Evolutionary conservation across 1,140 invertebrate species (phyloP), one percentile per base, ranked within the genome.

Genomic region (Panulirus ornatus): DNA sequence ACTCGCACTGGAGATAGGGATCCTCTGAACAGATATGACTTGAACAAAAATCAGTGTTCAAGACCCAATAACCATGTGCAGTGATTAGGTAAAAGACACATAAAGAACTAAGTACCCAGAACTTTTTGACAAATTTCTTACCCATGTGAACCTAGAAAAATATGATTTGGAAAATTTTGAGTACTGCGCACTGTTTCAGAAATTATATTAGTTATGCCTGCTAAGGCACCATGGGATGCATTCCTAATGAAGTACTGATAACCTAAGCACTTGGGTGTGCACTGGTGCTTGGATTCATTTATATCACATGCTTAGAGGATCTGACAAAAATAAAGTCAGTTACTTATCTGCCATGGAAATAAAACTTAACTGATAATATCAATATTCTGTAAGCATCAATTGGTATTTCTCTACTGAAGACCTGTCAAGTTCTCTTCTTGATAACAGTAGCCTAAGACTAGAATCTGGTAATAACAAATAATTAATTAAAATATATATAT

Each of bases 391-490:
- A 66, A 0, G n/a, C 22, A 22, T 66, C 22, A 75, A 40, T 22
- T 75, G 30, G 40, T 40, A 75, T 40, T 16, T 14, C 30, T 75
- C 16, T n/a, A 22, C 30, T 36, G 34, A 27, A 51, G n/a, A 42
- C 40, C 66, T 44, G 58, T 66, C 63, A 47, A 30, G 54, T 40
- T 44, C 27, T 27, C 42, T 84, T 27, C 5, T 66, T 66, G n/a
- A 27, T 66, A 70, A 84, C 58, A 70, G 58, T 54, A 84, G 82
- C 58, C 58, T 70, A 84, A 70, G 82, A 84, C 82, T 84, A 84
- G 82, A 84, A 84, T 84, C 54, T 84, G 58, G 58, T 84, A 63
- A 27, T 71, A 84, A 84, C 82, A 81, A 81, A 81, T 58, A 58
- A 34, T 11, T 78, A 42, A 81, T 58, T 30, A 30, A 79, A 11